Evolutionary conservation across 2,797 vertebrate species (phyloP).

Genomic region (Crocodylus rhombifer): DNA sequence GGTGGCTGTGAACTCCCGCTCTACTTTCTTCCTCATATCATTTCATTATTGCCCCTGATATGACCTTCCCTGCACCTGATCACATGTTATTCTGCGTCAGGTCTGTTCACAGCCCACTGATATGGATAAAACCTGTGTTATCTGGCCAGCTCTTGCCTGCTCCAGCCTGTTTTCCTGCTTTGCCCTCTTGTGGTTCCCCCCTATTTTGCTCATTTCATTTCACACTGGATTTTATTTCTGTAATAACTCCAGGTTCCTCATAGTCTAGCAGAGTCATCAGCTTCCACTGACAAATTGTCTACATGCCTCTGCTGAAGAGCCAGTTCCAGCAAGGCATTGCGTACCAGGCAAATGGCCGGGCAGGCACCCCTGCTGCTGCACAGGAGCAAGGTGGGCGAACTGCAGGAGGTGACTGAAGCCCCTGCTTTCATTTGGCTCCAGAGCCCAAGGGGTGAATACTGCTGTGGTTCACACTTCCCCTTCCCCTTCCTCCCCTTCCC

Average conservation of each 20-base stretch:
- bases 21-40: background rate
- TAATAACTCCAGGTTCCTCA: background rate
- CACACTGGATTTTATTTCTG: background rate
- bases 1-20: background rate
- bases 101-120: background rate
- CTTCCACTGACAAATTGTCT: background rate
- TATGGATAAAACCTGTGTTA: background rate
- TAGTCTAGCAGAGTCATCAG: background rate
- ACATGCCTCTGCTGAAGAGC: background rate
- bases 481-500: too few species aligned
- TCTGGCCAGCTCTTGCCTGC: background rate
- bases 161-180: background rate
- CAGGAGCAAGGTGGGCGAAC: background rate
- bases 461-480: too few species aligned
- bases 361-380: background rate
- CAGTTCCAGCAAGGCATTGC: too few species aligned
- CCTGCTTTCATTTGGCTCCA: too few species aligned
- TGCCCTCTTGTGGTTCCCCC: background rate
- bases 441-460: too few species aligned
- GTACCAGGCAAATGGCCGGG: too few species aligned
- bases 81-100: background rate
- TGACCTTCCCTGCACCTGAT: background rate
- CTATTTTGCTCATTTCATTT: background rate
- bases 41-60: background rate
- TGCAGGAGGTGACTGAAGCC: too few species aligned